Evolutionary conservation across 2,888 invertebrate species (phyloP).

Genomic region (Coleophora deauratella): DNA sequence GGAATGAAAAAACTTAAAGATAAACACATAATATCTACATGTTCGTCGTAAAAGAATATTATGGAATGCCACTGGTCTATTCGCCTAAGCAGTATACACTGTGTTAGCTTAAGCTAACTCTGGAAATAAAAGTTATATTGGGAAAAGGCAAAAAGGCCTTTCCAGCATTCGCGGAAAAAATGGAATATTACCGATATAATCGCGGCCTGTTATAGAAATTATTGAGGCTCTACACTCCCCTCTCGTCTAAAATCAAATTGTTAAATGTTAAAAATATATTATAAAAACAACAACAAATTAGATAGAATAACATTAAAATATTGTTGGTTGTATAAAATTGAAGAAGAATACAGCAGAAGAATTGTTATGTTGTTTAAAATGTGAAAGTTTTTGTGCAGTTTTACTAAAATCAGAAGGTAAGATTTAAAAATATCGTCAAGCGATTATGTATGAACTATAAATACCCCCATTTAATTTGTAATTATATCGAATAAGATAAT

Average conservation of each 20-base stretch:
- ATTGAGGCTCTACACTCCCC: slow-evolving; percentile 65
- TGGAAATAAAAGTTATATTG: slow-evolving; percentile 33
- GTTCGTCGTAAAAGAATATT: too few relatives aligned
- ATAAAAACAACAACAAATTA: slow-evolving; percentile 29
- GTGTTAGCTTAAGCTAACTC: slow-evolving; percentile 54
- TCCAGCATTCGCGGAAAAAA: slow-evolving; percentile 42
- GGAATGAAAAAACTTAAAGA: background rate
- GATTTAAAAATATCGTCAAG: too few relatives aligned
- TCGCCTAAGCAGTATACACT: slow-evolving; percentile 32
- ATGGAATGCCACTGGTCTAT: too few relatives aligned
- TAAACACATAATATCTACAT: background rate
- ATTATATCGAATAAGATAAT: too few relatives aligned
- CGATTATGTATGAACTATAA: too few relatives aligned
- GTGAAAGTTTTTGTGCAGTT: slow-evolving; percentile 31
- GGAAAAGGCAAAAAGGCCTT: slow-evolving; percentile 31
- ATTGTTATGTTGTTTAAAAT: too few relatives aligned
- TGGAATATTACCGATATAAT: slow-evolving; percentile 55
- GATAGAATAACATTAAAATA: slow-evolving; percentile 16
- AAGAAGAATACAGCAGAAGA: too few relatives aligned
- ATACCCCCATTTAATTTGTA: too few relatives aligned
- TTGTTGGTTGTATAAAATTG: slow-evolving; percentile 11
- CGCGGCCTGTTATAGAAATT: slow-evolving; percentile 50
- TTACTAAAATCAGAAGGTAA: slow-evolving; percentile 26
- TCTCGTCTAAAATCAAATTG: slow-evolving; percentile 70
- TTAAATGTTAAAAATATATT: slow-evolving; percentile 43